Percentiles rank a stretch among this genome's conserved stretches.
These are phyloP conservation scores for Drosophila prostipennis DNA, from an alignment of 2,888 invertebrate species.

Conservation along the genomic window DNA sequence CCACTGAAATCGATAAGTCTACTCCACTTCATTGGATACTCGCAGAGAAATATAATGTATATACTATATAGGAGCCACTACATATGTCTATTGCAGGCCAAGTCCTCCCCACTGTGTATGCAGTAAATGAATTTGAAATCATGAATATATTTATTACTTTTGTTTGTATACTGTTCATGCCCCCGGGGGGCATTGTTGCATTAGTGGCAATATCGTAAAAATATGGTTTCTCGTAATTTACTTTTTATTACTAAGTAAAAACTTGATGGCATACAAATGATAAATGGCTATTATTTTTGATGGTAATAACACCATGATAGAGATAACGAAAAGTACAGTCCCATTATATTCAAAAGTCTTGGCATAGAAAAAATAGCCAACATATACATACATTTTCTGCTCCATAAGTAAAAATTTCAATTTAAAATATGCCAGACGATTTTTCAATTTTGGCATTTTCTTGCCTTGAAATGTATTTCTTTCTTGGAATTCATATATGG, in stretches of 20 bases:
- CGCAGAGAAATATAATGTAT: not conserved
- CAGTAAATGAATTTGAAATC: conserved; percentile 7
- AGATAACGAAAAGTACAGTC: not conserved
- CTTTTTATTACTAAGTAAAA: conserved; percentile 11
- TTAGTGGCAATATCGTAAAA: conserved; percentile 12
- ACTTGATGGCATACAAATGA: not conserved
- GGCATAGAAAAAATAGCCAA: not conserved
- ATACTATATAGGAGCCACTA: conserved; percentile 16
- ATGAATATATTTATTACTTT: conserved; percentile 12
- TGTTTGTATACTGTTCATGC: not conserved
- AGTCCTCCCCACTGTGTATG: not conserved
- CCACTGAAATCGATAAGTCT: conserved; percentile 58
- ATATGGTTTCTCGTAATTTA: conserved; percentile 1
- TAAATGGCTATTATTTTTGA: not conserved
- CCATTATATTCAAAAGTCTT: not conserved
- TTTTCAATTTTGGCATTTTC: conserved; percentile 40
- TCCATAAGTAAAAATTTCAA: not conserved
- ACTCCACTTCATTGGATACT: conserved; percentile 39
- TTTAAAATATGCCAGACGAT: not conserved
- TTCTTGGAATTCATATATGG: not conserved
- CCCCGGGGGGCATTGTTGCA: conserved; percentile 22
- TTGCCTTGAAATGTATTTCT: conserved; percentile 63
- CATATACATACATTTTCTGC: not conserved
- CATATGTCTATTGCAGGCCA: conserved; percentile 38
- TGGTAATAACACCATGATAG: not conserved